Percentiles rank a stretch among this genome's conserved stretches.
Conservation (phyloP, 2,888 invertebrate species). For the Microctonus aethiopoides region DNA sequence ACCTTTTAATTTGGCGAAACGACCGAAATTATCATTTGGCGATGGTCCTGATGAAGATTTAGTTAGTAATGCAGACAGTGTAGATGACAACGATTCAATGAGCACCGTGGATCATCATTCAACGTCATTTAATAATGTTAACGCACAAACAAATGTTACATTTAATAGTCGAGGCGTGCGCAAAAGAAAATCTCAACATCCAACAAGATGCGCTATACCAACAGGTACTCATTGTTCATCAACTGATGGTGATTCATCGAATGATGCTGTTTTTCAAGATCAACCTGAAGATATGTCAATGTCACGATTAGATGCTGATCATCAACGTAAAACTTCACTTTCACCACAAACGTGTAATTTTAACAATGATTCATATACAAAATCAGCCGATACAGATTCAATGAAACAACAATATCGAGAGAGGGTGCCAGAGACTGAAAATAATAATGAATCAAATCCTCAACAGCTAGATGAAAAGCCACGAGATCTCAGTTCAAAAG, state of each 20-base stretch:
- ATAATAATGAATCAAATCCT: slow-evolving; percentile 44
- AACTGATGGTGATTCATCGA: slow-evolving; percentile 74
- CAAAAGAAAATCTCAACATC: slow-evolving; percentile 90
- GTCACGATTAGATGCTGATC: slow-evolving; percentile 61
- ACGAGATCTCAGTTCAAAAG: slow-evolving; percentile 62
- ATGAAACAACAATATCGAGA: slow-evolving; percentile 43
- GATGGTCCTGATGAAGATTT: slow-evolving; percentile 71
- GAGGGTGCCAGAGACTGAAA: slow-evolving; percentile 28
- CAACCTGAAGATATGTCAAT: slow-evolving; percentile 66
- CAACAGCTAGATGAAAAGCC: slow-evolving; percentile 59
- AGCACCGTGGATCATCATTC: slow-evolving; percentile 56
- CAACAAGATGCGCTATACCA: slow-evolving; percentile 80
- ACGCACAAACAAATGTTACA: slow-evolving; percentile 49
- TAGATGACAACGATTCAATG: slow-evolving; percentile 68
- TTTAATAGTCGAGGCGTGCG: slow-evolving; percentile 68
- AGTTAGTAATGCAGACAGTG: slow-evolving; percentile 74
- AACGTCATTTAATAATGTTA: slow-evolving; percentile 51
- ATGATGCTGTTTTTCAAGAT: slow-evolving; percentile 69
- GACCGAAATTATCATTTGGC: slow-evolving; percentile 70
- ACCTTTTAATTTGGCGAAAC: slow-evolving; percentile 77
- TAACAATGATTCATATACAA: slow-evolving; percentile 49
- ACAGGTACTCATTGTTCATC: slow-evolving; percentile 70
- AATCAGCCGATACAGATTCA: slow-evolving; percentile 49
- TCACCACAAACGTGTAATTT: slow-evolving; percentile 49
- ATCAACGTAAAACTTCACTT: slow-evolving; percentile 52